These are phyloP conservation scores for Lordiphosa andalusiaca DNA, from an alignment of 2,888 invertebrate genomes.

Conservation along the genomic window DNA sequence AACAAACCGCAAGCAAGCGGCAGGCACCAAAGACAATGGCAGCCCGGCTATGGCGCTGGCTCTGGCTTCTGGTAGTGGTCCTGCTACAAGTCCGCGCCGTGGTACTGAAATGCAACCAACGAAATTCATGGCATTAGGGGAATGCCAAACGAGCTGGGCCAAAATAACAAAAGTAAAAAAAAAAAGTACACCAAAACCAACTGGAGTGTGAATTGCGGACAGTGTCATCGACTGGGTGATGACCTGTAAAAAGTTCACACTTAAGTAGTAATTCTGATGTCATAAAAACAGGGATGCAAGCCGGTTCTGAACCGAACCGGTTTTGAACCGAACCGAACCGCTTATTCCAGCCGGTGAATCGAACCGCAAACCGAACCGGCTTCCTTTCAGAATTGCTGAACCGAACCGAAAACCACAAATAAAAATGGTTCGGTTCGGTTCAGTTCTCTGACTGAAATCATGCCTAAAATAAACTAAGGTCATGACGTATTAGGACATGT, in stretches of 20 bases:
- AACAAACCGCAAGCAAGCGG: constrained; percentile 59
- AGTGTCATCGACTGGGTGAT: constrained; percentile 12
- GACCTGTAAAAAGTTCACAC: constrained; percentile 14
- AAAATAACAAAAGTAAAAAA: constrained; percentile 25
- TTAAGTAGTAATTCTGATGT: not conserved
- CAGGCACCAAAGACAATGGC: constrained; percentile 37
- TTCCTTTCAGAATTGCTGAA: no score
- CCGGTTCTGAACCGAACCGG: no score
- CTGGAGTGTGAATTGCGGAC: constrained; percentile 2
- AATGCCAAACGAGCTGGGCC: constrained; percentile 65
- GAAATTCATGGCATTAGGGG: constrained; percentile 72
- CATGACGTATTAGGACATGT: no score
- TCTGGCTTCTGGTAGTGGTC: not conserved
- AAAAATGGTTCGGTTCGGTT: no score
- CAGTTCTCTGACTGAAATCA: no score
- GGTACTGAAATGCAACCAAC: constrained; percentile 61
- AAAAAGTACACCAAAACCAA: constrained; percentile 18
- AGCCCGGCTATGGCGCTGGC: constrained; percentile 5
- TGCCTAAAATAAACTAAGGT: no score
- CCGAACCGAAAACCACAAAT: no score
- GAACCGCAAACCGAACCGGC: no score
- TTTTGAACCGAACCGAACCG: no score
- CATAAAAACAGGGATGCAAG: no score
- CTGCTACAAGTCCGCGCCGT: not conserved
- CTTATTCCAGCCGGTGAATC: no score